Evolutionary conservation across 2,113 vertebrate genomes (phyloP).

Genomic region (Strix uralensis): DNA sequence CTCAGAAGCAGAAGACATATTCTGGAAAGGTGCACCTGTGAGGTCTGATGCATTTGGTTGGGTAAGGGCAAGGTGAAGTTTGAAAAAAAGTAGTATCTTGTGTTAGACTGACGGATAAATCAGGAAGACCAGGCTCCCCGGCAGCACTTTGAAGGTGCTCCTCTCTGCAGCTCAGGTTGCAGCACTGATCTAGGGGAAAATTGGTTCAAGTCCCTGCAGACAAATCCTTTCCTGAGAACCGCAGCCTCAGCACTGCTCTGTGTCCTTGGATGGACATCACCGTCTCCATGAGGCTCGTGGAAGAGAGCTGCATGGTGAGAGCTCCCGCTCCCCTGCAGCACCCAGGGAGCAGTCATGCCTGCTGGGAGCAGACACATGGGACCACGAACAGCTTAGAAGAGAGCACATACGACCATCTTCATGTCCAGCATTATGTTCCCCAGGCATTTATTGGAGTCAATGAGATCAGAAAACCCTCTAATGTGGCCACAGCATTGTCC

Average conservation of each 20-base stretch:
- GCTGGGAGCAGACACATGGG: neutral
- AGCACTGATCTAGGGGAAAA: neutral
- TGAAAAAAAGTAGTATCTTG: neutral
- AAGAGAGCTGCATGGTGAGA: neutral
- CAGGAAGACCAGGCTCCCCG: neutral
- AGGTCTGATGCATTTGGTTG: neutral
- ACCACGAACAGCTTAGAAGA: neutral
- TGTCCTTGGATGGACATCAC: neutral
- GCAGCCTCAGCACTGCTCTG: neutral
- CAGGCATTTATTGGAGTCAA: neutral
- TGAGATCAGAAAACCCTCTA: neutral
- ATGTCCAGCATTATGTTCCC: rapidly evolving
- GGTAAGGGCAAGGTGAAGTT: neutral
- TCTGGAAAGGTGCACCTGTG: neutral
- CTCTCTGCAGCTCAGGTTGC: neutral
- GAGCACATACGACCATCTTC: neutral
- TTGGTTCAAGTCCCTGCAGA: neutral
- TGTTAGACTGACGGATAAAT: neutral
- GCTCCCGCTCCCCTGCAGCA: neutral
- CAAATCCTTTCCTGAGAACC: neutral
- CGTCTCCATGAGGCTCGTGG: rapidly evolving
- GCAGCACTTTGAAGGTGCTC: neutral
- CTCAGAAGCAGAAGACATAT: neutral
- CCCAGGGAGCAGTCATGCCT: neutral
- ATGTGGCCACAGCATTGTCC: neutral